Evolutionary conservation across 2,797 vertebrate genomes (phyloP), one percentile per base, ranked within the genome.

Genomic region (Danio albolineatus): DNA sequence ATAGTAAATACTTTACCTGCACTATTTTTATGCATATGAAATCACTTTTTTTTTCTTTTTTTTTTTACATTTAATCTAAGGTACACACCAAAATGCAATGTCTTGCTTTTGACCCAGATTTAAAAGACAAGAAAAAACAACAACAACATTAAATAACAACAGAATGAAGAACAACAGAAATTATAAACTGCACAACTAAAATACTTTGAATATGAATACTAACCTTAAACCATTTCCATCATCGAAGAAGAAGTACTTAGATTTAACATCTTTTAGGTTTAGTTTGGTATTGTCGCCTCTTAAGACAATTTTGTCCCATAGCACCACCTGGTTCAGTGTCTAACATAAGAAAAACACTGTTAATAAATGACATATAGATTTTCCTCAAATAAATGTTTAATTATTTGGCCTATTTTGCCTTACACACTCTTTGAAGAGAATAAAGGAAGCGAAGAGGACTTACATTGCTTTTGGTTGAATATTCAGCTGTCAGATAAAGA

Each of bases 221-320:
- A 79, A 99, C 98, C 97, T 96, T 62, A 99, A 95, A 83, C 98
- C 98, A 43, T 97, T 99, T 81, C 98, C 97, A 79, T 99, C 97
- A 80, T 99, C 98, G 73, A 99, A 99, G 93, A 99, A 99, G 90
- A 96, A 98, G 86, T 99, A 99, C 80, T 99, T 98, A 36, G 98
- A 96, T 88, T 99, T 98, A 93, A 95, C 96, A 77, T 98, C 96
- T 93, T 93, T 95, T 86, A 99, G 88, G 75, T 92, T 92, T 79
- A 99, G 93, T 85, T 95, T 97, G 80, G 96, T 95, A 78, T 94
- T 97, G 76, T 98, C 96, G 39, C 98, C 98, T 89, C 98, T 95
- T 80, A 96, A 92, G 79, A 99, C 93, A 17, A 99, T 98, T 88
- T 97, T 98, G 86, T 99, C 98, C 98, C 98, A 99, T 10, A 99